Conservation (phyloP, 2,113 vertebrate species). For the Todiramphus saurophagus region DNA sequence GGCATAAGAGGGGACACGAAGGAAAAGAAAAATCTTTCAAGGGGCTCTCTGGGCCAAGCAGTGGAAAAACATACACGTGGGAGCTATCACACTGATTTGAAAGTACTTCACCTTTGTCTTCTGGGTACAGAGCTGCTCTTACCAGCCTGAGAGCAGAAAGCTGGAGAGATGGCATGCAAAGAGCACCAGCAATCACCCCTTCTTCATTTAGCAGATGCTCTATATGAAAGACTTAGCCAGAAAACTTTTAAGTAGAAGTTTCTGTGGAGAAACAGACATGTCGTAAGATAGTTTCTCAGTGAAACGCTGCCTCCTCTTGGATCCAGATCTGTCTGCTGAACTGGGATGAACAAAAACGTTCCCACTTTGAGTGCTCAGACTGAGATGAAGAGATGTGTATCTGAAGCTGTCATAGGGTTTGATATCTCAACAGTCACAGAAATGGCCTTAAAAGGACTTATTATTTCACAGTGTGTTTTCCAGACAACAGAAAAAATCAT, state of each 20-base stretch:
- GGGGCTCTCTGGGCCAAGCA: neutral
- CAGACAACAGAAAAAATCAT: neutral
- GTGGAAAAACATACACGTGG: fast-evolving
- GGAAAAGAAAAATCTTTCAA: neutral
- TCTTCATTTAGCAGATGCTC: neutral
- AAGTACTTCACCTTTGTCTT: neutral
- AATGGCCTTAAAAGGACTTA: neutral
- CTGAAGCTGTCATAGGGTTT: neutral
- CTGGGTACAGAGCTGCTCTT: neutral
- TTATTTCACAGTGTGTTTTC: neutral
- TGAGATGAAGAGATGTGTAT: neutral
- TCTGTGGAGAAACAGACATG: neutral
- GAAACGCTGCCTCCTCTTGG: neutral
- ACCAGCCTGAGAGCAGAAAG: neutral
- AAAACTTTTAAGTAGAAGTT: neutral
- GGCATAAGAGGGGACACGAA: fast-evolving
- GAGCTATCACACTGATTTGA: neutral
- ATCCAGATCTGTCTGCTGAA: neutral
- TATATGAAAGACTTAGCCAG: neutral
- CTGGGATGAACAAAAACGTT: neutral
- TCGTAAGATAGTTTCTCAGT: neutral
- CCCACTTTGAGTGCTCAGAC: neutral
- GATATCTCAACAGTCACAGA: neutral
- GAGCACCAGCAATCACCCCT: neutral
- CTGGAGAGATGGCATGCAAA: fast-evolving